These are phyloP conservation scores for Microplitis deprimator DNA, from an alignment of 2,888 invertebrate species.

Conservation along the genomic window DNA sequence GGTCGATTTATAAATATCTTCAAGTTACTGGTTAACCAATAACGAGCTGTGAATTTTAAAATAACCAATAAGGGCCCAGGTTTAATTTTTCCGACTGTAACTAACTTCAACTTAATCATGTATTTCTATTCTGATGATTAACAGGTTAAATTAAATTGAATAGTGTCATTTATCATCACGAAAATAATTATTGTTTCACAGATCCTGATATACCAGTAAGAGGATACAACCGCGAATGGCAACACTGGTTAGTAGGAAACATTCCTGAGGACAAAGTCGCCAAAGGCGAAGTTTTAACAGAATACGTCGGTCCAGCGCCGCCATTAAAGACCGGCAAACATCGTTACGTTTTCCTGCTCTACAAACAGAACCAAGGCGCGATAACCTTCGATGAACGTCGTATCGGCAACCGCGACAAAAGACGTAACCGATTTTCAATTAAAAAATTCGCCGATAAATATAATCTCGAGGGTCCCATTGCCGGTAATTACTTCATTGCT, in stretches of 20 bases:
- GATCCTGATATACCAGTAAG: constrained; percentile 66
- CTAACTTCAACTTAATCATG: no score
- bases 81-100: no score
- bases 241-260: constrained; percentile 70
- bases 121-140: no score
- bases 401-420: constrained; percentile 69
- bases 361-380: constrained; percentile 68
- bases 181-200: constrained; percentile 38
- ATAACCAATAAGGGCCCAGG: no score
- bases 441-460: constrained; percentile 75
- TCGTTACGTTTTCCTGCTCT: constrained; percentile 68
- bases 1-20: no score
- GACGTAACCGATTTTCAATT: constrained; percentile 75
- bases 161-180: no score
- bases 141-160: no score
- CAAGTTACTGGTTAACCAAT: no score
- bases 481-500: constrained; percentile 77
- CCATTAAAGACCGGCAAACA: constrained; percentile 63
- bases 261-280: constrained; percentile 68
- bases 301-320: constrained; percentile 69
- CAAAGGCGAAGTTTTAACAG: constrained; percentile 67
- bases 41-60: no score
- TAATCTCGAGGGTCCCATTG: constrained; percentile 75
- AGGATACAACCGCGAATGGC: constrained; percentile 67
- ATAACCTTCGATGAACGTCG: constrained; percentile 68